Conservation (phyloP, 1,140 invertebrate species). For the Pogonomyrmex barbatus region DNA sequence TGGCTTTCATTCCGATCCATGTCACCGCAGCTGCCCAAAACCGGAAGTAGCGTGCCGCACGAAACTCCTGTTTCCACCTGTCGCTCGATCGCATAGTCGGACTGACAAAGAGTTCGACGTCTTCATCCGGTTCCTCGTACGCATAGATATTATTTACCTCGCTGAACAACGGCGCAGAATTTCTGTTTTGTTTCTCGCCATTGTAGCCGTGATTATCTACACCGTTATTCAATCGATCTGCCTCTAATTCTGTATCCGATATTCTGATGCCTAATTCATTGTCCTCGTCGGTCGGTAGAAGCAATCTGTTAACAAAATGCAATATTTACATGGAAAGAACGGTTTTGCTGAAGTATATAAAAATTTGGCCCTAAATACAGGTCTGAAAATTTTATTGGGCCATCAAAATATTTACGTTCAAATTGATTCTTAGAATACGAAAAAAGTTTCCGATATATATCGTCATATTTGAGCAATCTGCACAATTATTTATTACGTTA, state of each 20-base stretch:
- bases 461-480: no score
- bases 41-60: conserved; percentile 63
- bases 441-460: no score
- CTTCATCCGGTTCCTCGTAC: conserved; percentile 73
- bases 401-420: no score
- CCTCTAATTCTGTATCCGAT: conserved; percentile 42
- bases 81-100: conserved; percentile 21
- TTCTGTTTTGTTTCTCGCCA: conserved; percentile 19
- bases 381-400: no score
- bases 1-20: conserved; percentile 72
- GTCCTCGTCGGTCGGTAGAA: conserved; percentile 77
- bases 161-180: conserved; percentile 19
- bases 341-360: no score
- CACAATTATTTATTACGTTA: no score
- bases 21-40: conserved; percentile 76
- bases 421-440: no score
- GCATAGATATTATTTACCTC: conserved; percentile 66
- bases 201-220: conserved; percentile 39
- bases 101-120: conserved; percentile 73
- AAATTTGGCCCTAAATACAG: no score
- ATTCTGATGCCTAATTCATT: conserved; percentile 72
- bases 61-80: conserved; percentile 74
- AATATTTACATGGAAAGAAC: background rate
- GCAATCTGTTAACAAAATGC: conserved; percentile 44
- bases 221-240: conserved; percentile 34